Evolutionary conservation across 2,797 vertebrate species (phyloP).

Genomic region (Crocodylus rhombifer): DNA sequence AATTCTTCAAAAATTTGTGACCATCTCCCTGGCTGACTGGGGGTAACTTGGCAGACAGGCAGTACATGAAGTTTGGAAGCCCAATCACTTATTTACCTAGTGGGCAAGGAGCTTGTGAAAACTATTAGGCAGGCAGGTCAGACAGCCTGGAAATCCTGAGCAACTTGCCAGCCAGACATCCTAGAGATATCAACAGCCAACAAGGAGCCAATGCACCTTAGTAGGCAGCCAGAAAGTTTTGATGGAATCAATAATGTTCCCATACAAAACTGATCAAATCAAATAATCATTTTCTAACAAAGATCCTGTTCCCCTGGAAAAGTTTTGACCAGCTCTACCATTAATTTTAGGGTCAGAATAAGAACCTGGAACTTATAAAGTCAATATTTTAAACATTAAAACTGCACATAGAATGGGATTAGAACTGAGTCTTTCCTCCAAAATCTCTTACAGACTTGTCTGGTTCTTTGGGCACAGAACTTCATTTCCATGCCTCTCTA

Average conservation of each 20-base stretch:
- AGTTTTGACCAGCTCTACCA: conserved; percentile 22
- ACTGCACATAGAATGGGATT: not conserved
- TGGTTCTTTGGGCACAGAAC: not conserved
- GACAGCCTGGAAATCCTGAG: not conserved
- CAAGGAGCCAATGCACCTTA: not conserved
- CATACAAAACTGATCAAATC: not conserved
- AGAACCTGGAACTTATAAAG: not conserved
- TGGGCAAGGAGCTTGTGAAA: not conserved
- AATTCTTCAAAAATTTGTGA: not conserved
- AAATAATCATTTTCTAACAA: not conserved
- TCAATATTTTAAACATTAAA: rapidly evolving
- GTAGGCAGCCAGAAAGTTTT: not conserved
- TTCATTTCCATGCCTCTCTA: not conserved
- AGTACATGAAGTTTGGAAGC: no score
- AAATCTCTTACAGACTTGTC: no score
- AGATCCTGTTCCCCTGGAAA: not conserved
- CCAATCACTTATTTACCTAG: not conserved
- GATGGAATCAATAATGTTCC: not conserved
- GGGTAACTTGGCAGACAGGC: not conserved
- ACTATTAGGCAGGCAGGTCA: not conserved
- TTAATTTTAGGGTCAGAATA: not conserved
- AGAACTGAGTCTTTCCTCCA: no score
- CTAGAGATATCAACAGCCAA: not conserved
- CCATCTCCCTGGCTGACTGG: not conserved
- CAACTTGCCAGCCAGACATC: not conserved